Conservation (phyloP, 2,888 invertebrate species). For the Trissolcus japonicus region DNA sequence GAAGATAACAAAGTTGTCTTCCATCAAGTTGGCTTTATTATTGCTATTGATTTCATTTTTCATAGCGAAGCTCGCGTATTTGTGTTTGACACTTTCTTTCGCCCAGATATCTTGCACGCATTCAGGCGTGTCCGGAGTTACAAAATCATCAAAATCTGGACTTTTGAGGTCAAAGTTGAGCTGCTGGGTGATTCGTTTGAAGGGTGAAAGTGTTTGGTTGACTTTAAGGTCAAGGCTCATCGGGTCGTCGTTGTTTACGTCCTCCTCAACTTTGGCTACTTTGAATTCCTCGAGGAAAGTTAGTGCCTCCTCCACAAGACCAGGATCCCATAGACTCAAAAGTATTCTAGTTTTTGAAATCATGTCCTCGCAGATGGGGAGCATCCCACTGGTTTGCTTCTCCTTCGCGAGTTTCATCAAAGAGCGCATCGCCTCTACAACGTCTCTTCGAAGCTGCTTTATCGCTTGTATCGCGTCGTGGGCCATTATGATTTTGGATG, state of each 20-base stretch:
- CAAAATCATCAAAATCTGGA: constrained; percentile 85
- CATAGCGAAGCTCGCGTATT: constrained; percentile 60
- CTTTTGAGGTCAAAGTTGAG: constrained; percentile 84
- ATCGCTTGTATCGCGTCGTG: constrained; percentile 89
- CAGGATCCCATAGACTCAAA: constrained; percentile 90
- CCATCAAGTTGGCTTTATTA: constrained; percentile 70
- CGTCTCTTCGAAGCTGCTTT: constrained; percentile 85
- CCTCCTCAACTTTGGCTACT: constrained; percentile 74
- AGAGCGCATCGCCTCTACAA: constrained; percentile 86
- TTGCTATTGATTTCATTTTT: constrained; percentile 64
- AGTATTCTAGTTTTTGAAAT: constrained; percentile 87
- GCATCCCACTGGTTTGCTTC: constrained; percentile 84
- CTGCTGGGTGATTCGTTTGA: constrained; percentile 87
- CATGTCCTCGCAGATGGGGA: constrained; percentile 87
- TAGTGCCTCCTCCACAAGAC: constrained; percentile 89
- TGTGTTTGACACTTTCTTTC: constrained; percentile 76
- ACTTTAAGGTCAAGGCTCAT: constrained; percentile 65
- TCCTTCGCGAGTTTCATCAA: constrained; percentile 85
- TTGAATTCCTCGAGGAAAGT: constrained; percentile 89
- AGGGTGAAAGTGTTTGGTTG: constrained; percentile 82
- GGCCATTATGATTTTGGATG: constrained; percentile 87
- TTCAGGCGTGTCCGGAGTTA: constrained; percentile 81
- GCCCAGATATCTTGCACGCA: constrained; percentile 83
- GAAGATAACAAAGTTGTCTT: constrained; percentile 79
- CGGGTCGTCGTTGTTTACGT: constrained; percentile 64